phyloP scores from a whole-genome alignment of 2,888 invertebrate genomes.

The Allacma fusca region DNA sequence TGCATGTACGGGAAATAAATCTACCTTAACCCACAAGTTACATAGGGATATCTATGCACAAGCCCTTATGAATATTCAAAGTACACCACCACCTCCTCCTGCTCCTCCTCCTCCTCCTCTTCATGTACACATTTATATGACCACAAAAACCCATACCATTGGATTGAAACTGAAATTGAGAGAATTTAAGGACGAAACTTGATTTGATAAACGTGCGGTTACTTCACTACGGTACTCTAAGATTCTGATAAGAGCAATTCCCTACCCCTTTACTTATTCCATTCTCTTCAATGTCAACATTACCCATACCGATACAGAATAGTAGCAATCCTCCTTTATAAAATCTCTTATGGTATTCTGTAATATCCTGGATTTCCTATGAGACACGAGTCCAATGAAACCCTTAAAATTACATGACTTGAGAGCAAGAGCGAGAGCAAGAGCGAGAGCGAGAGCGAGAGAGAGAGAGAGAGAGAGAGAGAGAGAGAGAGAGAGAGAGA shows the following conservation, averaged over 20 bases:
- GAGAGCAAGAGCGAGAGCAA: too few species aligned
- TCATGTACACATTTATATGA: background rate
- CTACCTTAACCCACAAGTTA: too few species aligned
- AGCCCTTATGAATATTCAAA: background rate
- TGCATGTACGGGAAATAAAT: background rate
- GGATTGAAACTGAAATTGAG: background rate
- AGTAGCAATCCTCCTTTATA: too few species aligned
- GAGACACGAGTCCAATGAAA: too few species aligned
- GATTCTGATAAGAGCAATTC: background rate
- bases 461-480: too few species aligned
- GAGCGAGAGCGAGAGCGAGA: too few species aligned
- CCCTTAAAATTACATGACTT: too few species aligned
- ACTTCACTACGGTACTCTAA: background rate
- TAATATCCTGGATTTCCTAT: too few species aligned
- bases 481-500: too few species aligned
- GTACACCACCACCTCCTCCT: too few species aligned
- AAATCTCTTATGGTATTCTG: too few species aligned
- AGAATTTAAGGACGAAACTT: background rate
- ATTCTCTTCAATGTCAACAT: background rate
- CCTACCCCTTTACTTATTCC: background rate
- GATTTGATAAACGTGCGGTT: background rate
- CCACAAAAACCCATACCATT: background rate
- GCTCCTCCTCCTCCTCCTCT: background rate
- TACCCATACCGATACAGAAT: too few species aligned
- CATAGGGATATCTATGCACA: background rate